These are phyloP conservation scores for Helicoverpa assulta DNA, from an alignment of 2,888 invertebrate species.

Conservation along the genomic window DNA sequence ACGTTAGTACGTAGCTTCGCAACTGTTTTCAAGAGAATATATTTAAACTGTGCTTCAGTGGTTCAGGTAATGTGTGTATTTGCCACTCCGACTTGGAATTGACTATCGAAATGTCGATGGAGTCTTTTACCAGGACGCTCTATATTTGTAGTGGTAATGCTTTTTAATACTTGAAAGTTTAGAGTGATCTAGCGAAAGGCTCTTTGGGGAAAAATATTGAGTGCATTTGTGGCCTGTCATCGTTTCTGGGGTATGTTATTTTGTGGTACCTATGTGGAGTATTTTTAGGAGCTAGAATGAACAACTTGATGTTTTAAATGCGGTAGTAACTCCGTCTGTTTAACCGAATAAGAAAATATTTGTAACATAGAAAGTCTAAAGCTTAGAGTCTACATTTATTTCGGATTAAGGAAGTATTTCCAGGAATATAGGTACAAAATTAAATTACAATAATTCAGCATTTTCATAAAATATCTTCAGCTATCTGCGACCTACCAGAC, in stretches of 20 bases:
- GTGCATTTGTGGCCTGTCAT: conserved; percentile 11
- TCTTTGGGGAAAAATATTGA: conserved; percentile 35
- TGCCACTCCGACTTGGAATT: conserved; percentile 68
- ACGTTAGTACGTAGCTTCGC: too few relatives aligned
- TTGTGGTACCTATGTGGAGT: not conserved
- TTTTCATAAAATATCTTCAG: not conserved
- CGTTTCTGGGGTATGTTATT: not conserved
- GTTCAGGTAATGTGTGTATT: conserved; percentile 78
- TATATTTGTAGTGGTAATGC: conserved; percentile 68
- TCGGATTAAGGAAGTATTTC: too few relatives aligned
- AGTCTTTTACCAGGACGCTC: conserved; percentile 50
- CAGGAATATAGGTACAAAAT: too few relatives aligned
- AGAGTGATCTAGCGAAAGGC: conserved; percentile 35
- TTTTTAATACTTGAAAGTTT: conserved; percentile 63
- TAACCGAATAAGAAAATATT: too few relatives aligned
- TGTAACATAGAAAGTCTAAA: too few relatives aligned
- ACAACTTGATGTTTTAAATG: too few relatives aligned
- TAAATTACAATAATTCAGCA: too few relatives aligned
- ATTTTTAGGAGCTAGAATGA: not conserved
- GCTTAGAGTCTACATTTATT: too few relatives aligned
- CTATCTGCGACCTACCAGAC: not conserved
- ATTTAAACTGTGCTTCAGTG: not conserved
- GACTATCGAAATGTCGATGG: conserved; percentile 72
- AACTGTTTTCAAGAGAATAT: too few relatives aligned
- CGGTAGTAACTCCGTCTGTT: too few relatives aligned